A percentile compares a stretch with the other conserved stretches of the same genome.
Conservation (phyloP, 2,113 vertebrate species). For the Mormyrus lacerda region DNA sequence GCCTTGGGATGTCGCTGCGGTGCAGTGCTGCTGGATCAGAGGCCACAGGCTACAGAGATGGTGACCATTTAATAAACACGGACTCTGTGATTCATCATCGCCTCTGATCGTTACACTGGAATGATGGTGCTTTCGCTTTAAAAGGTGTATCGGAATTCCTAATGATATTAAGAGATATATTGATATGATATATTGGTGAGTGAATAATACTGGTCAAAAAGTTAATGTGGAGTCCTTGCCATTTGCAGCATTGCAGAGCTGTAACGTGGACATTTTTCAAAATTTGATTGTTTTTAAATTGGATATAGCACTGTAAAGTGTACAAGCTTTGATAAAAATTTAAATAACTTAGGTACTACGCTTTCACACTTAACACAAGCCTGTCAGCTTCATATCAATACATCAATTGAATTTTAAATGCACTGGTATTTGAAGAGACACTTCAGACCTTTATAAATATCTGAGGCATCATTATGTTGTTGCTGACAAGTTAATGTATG, state of each 20-base stretch:
- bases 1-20: constrained; percentile 11
- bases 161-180: background rate
- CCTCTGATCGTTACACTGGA: background rate
- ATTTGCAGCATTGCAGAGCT: background rate
- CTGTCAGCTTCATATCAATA: background rate
- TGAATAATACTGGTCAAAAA: background rate
- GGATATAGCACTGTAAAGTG: background rate
- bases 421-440: background rate
- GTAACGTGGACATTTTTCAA: background rate
- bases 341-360: background rate
- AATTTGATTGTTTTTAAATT: background rate
- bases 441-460: background rate
- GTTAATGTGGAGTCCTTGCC: background rate
- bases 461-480: background rate
- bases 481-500: background rate
- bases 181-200: background rate
- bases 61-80: constrained; percentile 10
- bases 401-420: background rate
- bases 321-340: background rate
- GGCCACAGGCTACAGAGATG: background rate
- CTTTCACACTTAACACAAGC: background rate
- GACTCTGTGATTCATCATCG: constrained; percentile 1
- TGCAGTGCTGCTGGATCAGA: background rate
- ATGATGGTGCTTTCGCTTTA: background rate
- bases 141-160: background rate